Conservation (phyloP, 2,113 vertebrate genomes). For the Lamprologus sp. region DNA sequence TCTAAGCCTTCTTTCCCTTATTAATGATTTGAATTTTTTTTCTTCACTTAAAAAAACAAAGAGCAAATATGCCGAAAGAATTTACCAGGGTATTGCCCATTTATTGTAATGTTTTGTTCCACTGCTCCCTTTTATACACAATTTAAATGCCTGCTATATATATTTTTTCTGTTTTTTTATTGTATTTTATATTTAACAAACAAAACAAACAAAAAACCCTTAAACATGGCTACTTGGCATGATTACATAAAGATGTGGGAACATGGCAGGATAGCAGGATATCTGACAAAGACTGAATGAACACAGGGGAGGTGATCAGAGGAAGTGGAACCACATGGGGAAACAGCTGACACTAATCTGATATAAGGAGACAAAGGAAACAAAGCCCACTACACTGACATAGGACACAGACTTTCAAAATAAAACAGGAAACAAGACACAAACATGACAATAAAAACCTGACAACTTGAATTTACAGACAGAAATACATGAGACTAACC, state of each 20-base stretch:
- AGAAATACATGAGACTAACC: fast-evolving
- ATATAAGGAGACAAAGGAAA: not conserved
- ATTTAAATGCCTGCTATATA: too few species aligned
- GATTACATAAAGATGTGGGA: not conserved
- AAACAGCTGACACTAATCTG: not conserved
- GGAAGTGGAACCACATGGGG: fast-evolving
- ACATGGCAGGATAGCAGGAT: fast-evolving
- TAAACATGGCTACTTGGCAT: not conserved
- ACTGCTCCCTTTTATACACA: too few species aligned
- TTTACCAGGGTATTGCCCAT: too few species aligned
- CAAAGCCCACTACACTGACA: fast-evolving
- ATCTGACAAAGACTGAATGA: not conserved
- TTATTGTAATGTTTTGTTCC: too few species aligned
- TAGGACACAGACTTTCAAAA: not conserved
- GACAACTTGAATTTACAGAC: fast-evolving
- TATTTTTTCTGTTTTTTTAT: too few species aligned
- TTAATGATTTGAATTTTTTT: too few species aligned
- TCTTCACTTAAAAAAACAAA: too few species aligned
- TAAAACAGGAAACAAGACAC: not conserved
- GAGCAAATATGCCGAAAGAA: too few species aligned
- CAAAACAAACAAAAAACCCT: fast-evolving
- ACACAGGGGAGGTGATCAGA: fast-evolving
- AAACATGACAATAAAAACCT: not conserved
- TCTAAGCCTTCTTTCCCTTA: too few species aligned
- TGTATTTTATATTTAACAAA: too few species aligned